Evolutionary conservation across 2,113 vertebrate species (phyloP).

Genomic region (Gymnorhina tibicen): DNA sequence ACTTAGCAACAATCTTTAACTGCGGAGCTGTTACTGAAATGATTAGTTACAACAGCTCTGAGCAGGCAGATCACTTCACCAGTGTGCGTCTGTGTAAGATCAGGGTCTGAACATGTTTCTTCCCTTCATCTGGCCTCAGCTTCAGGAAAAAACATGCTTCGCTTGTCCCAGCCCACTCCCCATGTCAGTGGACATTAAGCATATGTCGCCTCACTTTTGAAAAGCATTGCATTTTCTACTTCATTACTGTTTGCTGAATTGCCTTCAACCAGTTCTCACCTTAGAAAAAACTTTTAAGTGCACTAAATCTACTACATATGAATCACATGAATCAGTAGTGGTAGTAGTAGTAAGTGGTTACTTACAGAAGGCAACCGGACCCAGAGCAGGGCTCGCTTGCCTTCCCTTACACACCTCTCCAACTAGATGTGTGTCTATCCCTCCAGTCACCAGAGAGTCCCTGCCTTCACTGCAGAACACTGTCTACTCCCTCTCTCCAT

Average conservation of each 20-base stretch:
- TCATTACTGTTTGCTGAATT: background rate
- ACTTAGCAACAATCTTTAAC: background rate
- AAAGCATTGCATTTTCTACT: background rate
- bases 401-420: background rate
- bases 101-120: background rate
- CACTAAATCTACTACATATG: background rate
- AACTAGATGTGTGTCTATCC: background rate
- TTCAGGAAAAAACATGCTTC: background rate
- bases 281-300: background rate
- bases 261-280: background rate
- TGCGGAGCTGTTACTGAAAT: background rate
- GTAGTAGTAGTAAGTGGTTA: accelerated
- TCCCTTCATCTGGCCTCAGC: slow-evolving; percentile 25
- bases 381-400: accelerated
- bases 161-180: background rate
- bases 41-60: slow-evolving; percentile 14
- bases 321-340: background rate
- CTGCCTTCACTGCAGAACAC: background rate
- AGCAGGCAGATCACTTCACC: slow-evolving; percentile 16
- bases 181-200: slow-evolving; percentile 12
- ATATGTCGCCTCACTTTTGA: background rate
- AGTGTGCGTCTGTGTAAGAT: slow-evolving; percentile 17
- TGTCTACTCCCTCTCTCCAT: background rate
- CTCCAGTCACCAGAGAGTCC: background rate
- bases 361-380: accelerated